phyloP scores from a whole-genome alignment of 2,888 invertebrate species.

The Carabus problematicus region DNA sequence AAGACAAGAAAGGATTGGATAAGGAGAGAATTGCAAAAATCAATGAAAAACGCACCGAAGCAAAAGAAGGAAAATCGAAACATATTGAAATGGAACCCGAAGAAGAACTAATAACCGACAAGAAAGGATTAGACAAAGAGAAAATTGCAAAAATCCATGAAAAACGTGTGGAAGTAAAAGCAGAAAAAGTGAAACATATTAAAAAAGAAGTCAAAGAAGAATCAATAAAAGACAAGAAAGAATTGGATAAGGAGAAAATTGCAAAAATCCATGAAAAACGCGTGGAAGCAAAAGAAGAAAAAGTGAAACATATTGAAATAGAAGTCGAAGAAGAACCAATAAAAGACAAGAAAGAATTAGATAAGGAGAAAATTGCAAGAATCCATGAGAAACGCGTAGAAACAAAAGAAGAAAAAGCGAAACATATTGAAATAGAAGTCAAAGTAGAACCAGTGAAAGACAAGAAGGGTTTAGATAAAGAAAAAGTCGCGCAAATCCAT shows the following conservation, averaged over 20 bases:
- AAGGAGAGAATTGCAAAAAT: conserved; percentile 45
- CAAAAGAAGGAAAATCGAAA: conserved; percentile 48
- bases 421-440: conserved; percentile 22
- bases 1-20: background rate
- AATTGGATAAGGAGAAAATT: background rate
- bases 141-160: conserved; percentile 48
- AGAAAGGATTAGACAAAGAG: conserved; percentile 18
- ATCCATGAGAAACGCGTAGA: conserved; percentile 16
- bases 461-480: conserved; percentile 32
- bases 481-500: conserved; percentile 48
- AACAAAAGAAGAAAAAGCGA: conserved; percentile 28
- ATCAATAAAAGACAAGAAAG: background rate
- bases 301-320: conserved; percentile 37
- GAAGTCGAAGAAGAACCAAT: conserved; percentile 16
- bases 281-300: conserved; percentile 46
- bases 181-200: conserved; percentile 44
- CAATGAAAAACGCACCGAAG: no score
- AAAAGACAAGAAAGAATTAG: background rate
- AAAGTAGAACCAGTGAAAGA: conserved; percentile 12
- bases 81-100: conserved; percentile 47
- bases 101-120: background rate
- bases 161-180: conserved; percentile 47
- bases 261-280: conserved; percentile 47
- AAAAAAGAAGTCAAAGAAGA: conserved; percentile 22
- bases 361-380: background rate